phyloP scores from a whole-genome alignment of 2,797 vertebrate species.

The Mus caroli region DNA sequence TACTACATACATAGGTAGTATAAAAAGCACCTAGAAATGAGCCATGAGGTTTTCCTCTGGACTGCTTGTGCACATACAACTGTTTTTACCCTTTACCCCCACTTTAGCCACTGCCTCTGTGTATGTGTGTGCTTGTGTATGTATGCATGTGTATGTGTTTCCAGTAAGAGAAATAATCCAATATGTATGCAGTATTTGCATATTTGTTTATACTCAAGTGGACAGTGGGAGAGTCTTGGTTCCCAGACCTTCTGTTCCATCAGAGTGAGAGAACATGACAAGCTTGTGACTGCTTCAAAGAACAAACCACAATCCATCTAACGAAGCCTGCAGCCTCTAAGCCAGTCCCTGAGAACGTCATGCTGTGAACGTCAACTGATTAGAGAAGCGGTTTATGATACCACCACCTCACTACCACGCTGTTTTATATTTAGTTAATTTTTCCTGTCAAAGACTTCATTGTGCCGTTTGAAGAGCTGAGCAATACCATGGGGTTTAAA shows the following conservation, averaged over 20 bases:
- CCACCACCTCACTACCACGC: not conserved
- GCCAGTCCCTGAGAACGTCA: not conserved
- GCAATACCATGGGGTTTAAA: not conserved
- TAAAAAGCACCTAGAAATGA: not conserved
- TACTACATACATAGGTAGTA: not conserved
- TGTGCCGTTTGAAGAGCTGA: not conserved
- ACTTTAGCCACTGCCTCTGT: not conserved
- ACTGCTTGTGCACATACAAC: not conserved
- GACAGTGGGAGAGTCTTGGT: not conserved
- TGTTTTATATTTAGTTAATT: not conserved
- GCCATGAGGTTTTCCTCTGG: not conserved
- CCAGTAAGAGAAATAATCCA: not conserved
- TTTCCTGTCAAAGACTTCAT: constrained; percentile 63
- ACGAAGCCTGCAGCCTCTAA: not conserved
- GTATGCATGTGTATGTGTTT: too few relatives aligned
- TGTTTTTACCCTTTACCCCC: not conserved
- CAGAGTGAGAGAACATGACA: constrained; percentile 18
- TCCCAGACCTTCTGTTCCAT: constrained; percentile 47
- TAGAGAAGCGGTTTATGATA: not conserved
- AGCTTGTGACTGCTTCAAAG: constrained; percentile 72
- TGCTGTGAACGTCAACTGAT: rapidly evolving
- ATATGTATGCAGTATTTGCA: too few relatives aligned
- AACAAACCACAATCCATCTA: not conserved
- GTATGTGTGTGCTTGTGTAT: not conserved
- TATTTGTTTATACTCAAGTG: not conserved